Base-by-base conservation (phyloP, 2,888 invertebrate species). In the Polyommatus iphigenia region DNA sequence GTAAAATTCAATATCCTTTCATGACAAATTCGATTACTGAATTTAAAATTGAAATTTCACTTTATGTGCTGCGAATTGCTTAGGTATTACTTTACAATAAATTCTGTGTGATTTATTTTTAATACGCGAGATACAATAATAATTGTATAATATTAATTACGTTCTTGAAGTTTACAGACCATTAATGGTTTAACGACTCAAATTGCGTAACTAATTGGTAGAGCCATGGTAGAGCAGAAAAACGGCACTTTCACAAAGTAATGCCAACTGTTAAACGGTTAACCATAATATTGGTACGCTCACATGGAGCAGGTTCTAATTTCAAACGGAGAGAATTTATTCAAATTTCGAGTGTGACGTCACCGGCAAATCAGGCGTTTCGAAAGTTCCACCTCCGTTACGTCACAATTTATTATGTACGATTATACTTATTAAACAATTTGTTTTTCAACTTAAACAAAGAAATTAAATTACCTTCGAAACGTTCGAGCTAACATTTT, bases 1-100 rank as follows among this genome's bases (percentile, higher is more conserved):
- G 18, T 75, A 75, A 75, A 75, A n/a, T 20, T 50, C 73, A 73
- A 73, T 73, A 73, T 73, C 46, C 67, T 67, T 41, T 73, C 41
- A 73, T 46, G 73, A 73, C 73, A 73, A 46, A 73, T 73, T 73
- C 20, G 41, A 73, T 20, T 73, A 20, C 46, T 46, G 46, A 73
- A 46, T 73, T 18, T 71, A 20, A 20, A 73, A 41, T 41, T 24
- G 10, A 72, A 41, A 8, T 72, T n/a, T 20, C 13, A 8, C 10
- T 41, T 46, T 72, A 41, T 20, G 67, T 29, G 29, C 10, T 18
- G 7, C 6, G 29, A 67, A 67, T 32, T 13, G 29, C 20, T 67
- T 29, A 67, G n/a, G n/a, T n/a, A n/a, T 1, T 10, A 15, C 20
- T 67, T 29, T 15, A 6, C 4, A 62, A 62, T 62, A 29, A 67